Evolutionary conservation across 2,797 vertebrate species (phyloP), one percentile per base, ranked within the genome.

Genomic region (Smutsia temminckii): DNA sequence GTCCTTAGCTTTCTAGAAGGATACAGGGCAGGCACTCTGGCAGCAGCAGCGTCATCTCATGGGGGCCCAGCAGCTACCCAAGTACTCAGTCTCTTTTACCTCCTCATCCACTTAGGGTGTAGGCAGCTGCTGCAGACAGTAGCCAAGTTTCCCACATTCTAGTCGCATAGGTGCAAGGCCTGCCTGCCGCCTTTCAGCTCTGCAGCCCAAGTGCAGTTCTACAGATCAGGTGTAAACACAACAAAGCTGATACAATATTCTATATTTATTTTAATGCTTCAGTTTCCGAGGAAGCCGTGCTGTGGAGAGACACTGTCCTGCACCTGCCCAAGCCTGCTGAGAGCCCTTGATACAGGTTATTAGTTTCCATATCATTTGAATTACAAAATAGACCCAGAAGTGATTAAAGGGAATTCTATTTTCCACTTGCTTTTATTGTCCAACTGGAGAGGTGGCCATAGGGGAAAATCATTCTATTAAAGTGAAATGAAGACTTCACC

Each of bases 331-430:
- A 79, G 49, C 34, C 49, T 80, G 18, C 57, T 86, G 72, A 75
- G 86, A 95, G 92, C 20, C 10, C 72, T 84, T 69, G 68, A 85
- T 46, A 77, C 23, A 37, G 74, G 25, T 40, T 40, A 64, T 75
- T 80, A 89, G 94, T 93, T 93, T 96, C 42, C 88, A 53, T 72
- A 37, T 57, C 25, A 59, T 23, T 93, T 89, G 75, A 91, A 77
- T 94, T 93, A 55, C 66, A 96, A 97, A 96, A 71, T 32, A 95
- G 25, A 64, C 4, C 6, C 11, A 66, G 71, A 77, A 66, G 4
- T 53, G 25, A 29, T 42, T 92, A 75, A 59, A 85, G 7, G 86
- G 21, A 89, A 42, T 64, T 64, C 8, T 94, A 17, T 79, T 74
- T 94, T 49, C 20, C 12, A 32, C 4, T 66, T 72, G 79, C 63